Percentiles rank a stretch among this genome's conserved stretches.
Evolutionary conservation across 2,113 vertebrate species (phyloP).

Genomic region (Hymenochirus boettgeri): DNA sequence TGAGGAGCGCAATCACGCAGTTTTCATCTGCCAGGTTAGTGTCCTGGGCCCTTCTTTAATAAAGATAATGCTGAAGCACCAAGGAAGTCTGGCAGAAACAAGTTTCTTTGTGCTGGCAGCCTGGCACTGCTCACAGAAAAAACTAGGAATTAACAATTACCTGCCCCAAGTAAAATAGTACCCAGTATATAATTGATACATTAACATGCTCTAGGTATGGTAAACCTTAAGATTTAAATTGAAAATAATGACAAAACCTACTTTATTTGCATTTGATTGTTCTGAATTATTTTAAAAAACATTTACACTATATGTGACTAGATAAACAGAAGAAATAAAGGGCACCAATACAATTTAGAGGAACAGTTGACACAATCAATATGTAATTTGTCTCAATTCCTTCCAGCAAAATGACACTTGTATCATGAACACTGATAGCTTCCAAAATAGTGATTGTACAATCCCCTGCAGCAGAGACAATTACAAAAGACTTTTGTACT

Average conservation of each 20-base stretch:
- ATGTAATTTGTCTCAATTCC: constrained; percentile 40
- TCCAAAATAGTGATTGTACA: constrained; percentile 33
- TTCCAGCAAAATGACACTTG: constrained; percentile 37
- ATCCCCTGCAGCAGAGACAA: constrained; percentile 24
- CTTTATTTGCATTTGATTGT: constrained; percentile 28
- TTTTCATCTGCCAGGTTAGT: too few species aligned
- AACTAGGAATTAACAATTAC: too few species aligned
- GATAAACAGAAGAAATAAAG: constrained; percentile 39
- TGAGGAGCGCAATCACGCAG: too few species aligned
- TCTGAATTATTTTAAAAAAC: constrained; percentile 10
- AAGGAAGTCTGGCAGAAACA: too few species aligned
- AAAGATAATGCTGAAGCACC: too few species aligned
- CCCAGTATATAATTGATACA: too few species aligned
- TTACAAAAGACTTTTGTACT: constrained; percentile 11
- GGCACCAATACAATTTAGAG: constrained; percentile 25
- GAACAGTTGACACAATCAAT: constrained; percentile 33
- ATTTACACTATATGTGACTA: constrained; percentile 20
- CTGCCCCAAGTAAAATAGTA: too few species aligned
- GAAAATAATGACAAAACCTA: background rate
- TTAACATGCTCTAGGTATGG: background rate
- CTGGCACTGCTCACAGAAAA: too few species aligned
- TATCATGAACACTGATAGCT: constrained; percentile 35
- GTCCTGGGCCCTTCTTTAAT: too few species aligned
- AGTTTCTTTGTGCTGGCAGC: too few species aligned
- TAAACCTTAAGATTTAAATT: constrained; percentile 2